Evolutionary conservation across 2,113 vertebrate species (phyloP).

Genomic region (Pituophis catenifer): DNA sequence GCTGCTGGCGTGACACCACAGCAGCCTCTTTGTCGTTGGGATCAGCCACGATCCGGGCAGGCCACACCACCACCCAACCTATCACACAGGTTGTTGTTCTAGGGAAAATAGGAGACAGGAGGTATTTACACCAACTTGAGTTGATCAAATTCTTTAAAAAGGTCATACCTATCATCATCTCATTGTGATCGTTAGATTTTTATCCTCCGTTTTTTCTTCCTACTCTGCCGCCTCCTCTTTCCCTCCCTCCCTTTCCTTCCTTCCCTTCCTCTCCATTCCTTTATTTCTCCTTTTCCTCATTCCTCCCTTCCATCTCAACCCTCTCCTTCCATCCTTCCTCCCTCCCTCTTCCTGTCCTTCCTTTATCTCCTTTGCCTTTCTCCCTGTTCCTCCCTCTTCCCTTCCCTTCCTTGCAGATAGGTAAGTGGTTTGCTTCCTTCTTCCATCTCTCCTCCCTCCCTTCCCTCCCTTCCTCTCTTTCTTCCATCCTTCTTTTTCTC

Average conservation of each 20-base stretch:
- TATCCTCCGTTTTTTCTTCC: neutral
- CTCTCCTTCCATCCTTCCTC: neutral
- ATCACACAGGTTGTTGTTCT: neutral
- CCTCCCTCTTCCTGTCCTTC: neutral
- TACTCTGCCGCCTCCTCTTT: neutral
- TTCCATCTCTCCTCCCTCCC: neutral
- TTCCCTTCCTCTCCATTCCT: neutral
- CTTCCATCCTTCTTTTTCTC: neutral
- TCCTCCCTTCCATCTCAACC: neutral
- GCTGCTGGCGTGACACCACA: too few relatives aligned
- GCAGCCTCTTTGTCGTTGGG: too few relatives aligned
- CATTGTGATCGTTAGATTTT: neutral
- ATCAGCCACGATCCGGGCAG: too few relatives aligned
- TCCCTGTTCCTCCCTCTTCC: neutral
- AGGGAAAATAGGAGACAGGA: neutral
- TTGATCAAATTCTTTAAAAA: neutral
- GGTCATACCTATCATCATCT: neutral
- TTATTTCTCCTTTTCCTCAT: neutral
- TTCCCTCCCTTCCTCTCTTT: neutral
- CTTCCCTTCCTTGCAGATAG: neutral
- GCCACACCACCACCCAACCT: neutral
- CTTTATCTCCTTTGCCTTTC: neutral
- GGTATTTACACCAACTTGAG: neutral
- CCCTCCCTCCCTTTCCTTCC: neutral
- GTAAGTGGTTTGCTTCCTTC: neutral